Percentiles rank a stretch among this genome's conserved stretches.
Evolutionary conservation across 2,113 vertebrate species (phyloP).

Genomic region (Chelonoidis abingdonii): DNA sequence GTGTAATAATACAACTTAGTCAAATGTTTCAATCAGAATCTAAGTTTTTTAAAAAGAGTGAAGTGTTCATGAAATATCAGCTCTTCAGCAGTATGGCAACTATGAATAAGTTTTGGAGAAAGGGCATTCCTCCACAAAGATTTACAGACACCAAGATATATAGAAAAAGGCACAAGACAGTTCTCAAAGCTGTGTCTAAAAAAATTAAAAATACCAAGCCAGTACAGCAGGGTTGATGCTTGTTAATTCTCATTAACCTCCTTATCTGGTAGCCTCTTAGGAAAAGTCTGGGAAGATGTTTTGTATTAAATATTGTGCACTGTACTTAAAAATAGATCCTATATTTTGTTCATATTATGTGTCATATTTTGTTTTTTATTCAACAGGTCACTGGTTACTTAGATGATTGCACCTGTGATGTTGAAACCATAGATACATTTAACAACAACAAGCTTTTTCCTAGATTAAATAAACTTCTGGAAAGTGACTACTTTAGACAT

Average conservation of each 20-base stretch:
- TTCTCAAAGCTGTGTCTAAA: neutral
- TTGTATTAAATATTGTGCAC: neutral
- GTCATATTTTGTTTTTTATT: neutral
- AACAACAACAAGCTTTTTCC: constrained; percentile 92
- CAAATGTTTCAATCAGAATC: neutral
- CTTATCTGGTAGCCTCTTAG: rapidly evolving
- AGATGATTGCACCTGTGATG: constrained; percentile 93
- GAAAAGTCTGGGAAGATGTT: neutral
- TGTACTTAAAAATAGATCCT: neutral
- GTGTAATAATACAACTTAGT: neutral
- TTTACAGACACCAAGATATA: too few relatives aligned
- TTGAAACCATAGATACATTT: constrained; percentile 92
- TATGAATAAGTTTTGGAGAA: neutral
- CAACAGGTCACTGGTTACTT: constrained; percentile 89
- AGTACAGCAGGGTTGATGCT: neutral
- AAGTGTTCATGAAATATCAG: rapidly evolving
- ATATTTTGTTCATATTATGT: neutral
- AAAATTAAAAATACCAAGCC: neutral
- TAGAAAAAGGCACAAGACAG: neutral
- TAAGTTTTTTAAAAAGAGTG: neutral
- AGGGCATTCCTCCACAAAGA: neutral
- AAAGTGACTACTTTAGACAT: constrained; percentile 94
- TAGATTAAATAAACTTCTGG: constrained; percentile 86
- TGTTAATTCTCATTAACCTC: neutral
- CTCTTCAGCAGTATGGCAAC: neutral